Evolutionary conservation across 2,888 invertebrate genomes (phyloP).

Genomic region (Clunio marinus): DNA sequence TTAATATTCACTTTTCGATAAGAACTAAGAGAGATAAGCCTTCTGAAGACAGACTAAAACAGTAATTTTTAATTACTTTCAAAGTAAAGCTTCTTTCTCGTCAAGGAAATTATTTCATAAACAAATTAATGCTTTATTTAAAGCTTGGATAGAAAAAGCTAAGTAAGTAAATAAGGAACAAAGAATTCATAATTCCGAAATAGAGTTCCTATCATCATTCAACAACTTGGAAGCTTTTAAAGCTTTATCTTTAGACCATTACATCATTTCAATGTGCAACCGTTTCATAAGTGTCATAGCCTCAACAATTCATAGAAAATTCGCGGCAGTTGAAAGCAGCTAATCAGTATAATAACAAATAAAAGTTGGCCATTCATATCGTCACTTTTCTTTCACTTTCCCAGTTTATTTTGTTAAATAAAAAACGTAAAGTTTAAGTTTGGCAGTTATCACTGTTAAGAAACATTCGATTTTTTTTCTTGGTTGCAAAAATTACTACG

Average conservation of each 20-base stretch:
- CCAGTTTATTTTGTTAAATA: too few relatives aligned
- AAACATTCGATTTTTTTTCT: background rate
- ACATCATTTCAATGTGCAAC: background rate
- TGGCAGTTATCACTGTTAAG: conserved; percentile 37
- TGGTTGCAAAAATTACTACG: conserved; percentile 2
- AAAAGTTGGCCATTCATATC: background rate
- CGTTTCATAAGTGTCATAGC: conserved; percentile 15
- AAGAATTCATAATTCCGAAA: too few relatives aligned
- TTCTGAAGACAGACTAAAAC: too few relatives aligned
- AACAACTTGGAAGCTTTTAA: background rate
- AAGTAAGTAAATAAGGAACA: too few relatives aligned
- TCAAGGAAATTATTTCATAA: too few relatives aligned
- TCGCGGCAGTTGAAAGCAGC: background rate
- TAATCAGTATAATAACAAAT: background rate
- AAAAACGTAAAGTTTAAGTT: conserved; percentile 23
- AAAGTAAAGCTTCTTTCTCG: too few relatives aligned
- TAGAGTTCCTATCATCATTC: background rate
- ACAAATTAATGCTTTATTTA: too few relatives aligned
- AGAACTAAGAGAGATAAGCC: too few relatives aligned
- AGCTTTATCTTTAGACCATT: background rate
- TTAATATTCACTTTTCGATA: too few relatives aligned
- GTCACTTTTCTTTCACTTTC: too few relatives aligned
- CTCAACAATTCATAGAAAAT: background rate
- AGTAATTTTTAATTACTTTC: too few relatives aligned
- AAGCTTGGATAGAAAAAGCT: too few relatives aligned